Conservation (phyloP, 2,888 invertebrate genomes). For the Philereme vetulata region DNA sequence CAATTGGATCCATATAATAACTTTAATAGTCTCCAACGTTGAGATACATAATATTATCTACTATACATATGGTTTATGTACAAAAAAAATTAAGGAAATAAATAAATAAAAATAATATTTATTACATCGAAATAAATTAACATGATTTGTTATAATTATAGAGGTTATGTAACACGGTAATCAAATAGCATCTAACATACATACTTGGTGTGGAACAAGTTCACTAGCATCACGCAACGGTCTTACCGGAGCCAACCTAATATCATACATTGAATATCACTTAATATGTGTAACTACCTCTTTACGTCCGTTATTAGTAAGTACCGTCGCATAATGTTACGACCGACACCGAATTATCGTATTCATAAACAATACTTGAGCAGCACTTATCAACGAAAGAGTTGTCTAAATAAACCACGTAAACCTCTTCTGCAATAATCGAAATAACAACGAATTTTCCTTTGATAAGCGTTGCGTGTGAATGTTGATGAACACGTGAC, state of each 20-base stretch:
- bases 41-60: slow-evolving; percentile 40
- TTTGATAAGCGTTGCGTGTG: neutral
- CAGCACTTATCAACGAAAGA: no score
- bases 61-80: slow-evolving; percentile 41
- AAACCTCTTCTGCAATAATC: neutral
- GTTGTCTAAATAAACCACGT: no score
- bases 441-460: neutral
- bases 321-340: slow-evolving; percentile 19
- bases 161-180: slow-evolving; percentile 51
- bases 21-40: slow-evolving; percentile 41
- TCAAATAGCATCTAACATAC: slow-evolving; percentile 53
- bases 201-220: slow-evolving; percentile 49
- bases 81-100: slow-evolving; percentile 41
- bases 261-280: slow-evolving; percentile 31
- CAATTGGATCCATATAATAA: slow-evolving; percentile 38
- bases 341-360: slow-evolving; percentile 1
- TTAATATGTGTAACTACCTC: slow-evolving; percentile 30
- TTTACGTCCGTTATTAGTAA: slow-evolving; percentile 11
- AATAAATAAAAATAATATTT: slow-evolving; percentile 55
- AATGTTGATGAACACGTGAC: neutral
- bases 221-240: slow-evolving; percentile 42
- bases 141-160: slow-evolving; percentile 51
- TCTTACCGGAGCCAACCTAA: slow-evolving; percentile 32
- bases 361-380: slow-evolving; percentile 2
- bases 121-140: slow-evolving; percentile 66